Percentiles rank a stretch among this genome's conserved stretches.
These are phyloP conservation scores for Nycticryphes semicollaris DNA, from an alignment of 2,113 vertebrate genomes.

Conservation along the genomic window DNA sequence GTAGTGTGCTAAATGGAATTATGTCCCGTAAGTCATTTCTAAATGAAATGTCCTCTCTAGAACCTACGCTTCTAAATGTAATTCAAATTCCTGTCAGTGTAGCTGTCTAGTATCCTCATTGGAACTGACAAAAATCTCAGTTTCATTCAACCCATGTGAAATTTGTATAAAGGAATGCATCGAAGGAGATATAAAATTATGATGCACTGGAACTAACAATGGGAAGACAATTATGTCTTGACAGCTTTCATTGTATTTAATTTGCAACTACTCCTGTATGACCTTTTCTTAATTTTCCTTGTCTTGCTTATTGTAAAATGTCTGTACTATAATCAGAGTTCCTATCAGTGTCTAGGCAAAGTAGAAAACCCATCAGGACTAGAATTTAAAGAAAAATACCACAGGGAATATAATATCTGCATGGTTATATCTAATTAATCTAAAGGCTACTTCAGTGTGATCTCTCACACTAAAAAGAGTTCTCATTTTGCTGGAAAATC, in stretches of 20 bases:
- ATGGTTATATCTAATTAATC: background rate
- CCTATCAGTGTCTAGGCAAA: background rate
- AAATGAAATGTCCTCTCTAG: background rate
- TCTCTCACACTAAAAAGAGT: rapidly evolving
- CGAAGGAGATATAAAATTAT: background rate
- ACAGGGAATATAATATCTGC: background rate
- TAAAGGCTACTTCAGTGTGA: background rate
- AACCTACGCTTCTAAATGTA: background rate
- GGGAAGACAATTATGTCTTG: background rate
- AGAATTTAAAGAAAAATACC: background rate
- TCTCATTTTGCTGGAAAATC: background rate
- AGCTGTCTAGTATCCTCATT: background rate
- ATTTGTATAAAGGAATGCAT: background rate
- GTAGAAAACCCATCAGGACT: background rate
- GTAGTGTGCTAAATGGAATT: background rate
- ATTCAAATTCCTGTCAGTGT: background rate
- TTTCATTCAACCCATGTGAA: background rate
- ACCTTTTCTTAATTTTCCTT: background rate
- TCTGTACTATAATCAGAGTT: background rate
- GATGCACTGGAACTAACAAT: background rate
- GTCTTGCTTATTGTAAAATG: background rate
- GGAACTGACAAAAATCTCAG: background rate
- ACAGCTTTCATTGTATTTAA: background rate
- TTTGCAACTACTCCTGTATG: background rate
- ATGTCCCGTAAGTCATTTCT: background rate